Conservation (phyloP, 2,113 vertebrate species). For the Typhlomys cinereus region DNA sequence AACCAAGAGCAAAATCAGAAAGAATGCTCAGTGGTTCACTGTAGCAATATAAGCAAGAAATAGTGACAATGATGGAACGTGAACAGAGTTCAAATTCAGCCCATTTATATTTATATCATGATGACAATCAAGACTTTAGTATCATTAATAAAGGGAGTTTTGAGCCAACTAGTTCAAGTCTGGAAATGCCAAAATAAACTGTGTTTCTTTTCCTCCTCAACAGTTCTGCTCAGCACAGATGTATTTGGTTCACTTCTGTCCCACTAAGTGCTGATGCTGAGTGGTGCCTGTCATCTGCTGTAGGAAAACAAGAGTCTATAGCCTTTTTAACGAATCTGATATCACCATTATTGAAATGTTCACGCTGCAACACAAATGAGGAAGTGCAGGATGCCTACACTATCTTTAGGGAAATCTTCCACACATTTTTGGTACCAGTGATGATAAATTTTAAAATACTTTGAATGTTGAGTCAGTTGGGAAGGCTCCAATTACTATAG, state of each 20-base stretch:
- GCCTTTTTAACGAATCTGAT: slow-evolving; percentile 15
- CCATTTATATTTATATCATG: not conserved
- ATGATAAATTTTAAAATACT: not conserved
- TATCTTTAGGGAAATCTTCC: not conserved
- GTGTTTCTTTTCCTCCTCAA: not conserved
- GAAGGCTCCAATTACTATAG: not conserved
- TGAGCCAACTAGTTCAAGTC: not conserved
- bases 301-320: not conserved
- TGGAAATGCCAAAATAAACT: not conserved
- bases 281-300: not conserved
- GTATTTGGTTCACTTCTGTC: not conserved
- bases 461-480: not conserved
- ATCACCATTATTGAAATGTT: slow-evolving; percentile 12
- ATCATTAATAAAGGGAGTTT: not conserved
- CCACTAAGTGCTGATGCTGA: not conserved
- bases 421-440: not conserved
- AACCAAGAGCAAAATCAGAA: not conserved
- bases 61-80: not conserved
- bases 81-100: not conserved
- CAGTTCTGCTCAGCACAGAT: not conserved
- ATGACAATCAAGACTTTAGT: not conserved
- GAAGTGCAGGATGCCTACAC: not conserved
- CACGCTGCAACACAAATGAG: not conserved
- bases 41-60: not conserved
- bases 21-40: not conserved